phyloP scores from a whole-genome alignment of 2,113 vertebrate genomes.

The Rhinoptilus africanus region DNA sequence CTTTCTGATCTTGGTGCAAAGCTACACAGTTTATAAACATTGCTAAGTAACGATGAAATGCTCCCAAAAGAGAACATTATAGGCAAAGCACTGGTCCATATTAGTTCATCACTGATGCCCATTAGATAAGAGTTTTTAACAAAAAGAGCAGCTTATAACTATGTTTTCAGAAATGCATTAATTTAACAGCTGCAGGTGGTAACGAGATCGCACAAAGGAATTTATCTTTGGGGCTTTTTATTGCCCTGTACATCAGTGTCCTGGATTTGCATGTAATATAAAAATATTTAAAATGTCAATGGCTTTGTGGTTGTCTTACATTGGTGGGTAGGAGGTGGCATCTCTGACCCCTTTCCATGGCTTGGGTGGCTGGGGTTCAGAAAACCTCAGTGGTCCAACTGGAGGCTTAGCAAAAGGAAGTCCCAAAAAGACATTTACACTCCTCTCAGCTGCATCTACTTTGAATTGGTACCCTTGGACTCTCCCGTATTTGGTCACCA shows the following conservation, averaged over 20 bases:
- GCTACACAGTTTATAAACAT: not conserved
- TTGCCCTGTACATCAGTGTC: not conserved
- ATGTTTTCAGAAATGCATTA: not conserved
- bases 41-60: not conserved
- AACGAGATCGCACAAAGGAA: not conserved
- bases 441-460: conserved; percentile 69
- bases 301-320: conserved; percentile 66
- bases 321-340: conserved; percentile 73
- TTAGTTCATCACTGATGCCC: not conserved
- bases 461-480: conserved; percentile 70
- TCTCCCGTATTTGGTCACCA: conserved; percentile 71
- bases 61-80: not conserved
- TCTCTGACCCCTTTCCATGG: conserved; percentile 78
- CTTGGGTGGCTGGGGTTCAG: conserved; percentile 71
- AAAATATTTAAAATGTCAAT: too few species aligned
- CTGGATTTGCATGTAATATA: not conserved
- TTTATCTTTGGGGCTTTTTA: not conserved
- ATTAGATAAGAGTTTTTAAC: not conserved
- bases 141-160: not conserved
- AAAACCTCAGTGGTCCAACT: conserved; percentile 76
- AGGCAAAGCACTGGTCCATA: not conserved
- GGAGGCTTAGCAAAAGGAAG: conserved; percentile 85
- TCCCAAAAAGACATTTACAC: conserved; percentile 74
- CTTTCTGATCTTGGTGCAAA: not conserved
- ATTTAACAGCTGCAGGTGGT: not conserved